Evolutionary conservation across 2,113 vertebrate genomes (phyloP).

Genomic region (Ictalurus punctatus): DNA sequence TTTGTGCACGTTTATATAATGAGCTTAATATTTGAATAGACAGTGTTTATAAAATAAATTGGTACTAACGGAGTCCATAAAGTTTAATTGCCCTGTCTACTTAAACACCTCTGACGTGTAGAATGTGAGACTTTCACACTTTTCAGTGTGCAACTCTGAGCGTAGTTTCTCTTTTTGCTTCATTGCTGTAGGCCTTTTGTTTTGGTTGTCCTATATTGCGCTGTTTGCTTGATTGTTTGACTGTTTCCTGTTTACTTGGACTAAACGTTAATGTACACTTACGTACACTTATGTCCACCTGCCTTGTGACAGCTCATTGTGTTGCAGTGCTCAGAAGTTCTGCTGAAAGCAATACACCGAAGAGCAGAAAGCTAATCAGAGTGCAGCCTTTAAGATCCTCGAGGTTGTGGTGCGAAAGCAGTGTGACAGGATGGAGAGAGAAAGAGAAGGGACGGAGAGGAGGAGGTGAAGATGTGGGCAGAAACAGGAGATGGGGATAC

Average conservation of each 20-base stretch:
- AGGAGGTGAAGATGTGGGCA: not conserved
- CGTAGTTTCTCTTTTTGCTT: not conserved
- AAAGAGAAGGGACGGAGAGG: not conserved
- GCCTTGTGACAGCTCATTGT: no score
- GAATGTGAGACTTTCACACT: not conserved
- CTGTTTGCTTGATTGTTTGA: not conserved
- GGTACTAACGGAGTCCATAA: not conserved
- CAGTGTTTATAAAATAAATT: not conserved
- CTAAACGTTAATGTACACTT: not conserved
- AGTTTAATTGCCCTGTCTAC: not conserved
- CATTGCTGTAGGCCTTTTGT: not conserved
- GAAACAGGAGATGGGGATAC: not conserved
- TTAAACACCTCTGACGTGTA: not conserved
- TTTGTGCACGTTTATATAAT: not conserved
- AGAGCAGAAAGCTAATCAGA: conserved; percentile 4
- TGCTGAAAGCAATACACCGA: not conserved
- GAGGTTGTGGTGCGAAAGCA: not conserved
- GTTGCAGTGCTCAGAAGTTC: not conserved
- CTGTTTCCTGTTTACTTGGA: not conserved
- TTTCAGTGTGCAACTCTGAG: not conserved
- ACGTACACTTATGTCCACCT: not conserved
- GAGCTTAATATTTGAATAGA: not conserved
- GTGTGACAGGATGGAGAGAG: not conserved
- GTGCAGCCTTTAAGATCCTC: not conserved
- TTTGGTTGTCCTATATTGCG: not conserved